Evolutionary conservation across 1,140 invertebrate genomes (phyloP).

Genomic region (Drosophila neocordata): DNA sequence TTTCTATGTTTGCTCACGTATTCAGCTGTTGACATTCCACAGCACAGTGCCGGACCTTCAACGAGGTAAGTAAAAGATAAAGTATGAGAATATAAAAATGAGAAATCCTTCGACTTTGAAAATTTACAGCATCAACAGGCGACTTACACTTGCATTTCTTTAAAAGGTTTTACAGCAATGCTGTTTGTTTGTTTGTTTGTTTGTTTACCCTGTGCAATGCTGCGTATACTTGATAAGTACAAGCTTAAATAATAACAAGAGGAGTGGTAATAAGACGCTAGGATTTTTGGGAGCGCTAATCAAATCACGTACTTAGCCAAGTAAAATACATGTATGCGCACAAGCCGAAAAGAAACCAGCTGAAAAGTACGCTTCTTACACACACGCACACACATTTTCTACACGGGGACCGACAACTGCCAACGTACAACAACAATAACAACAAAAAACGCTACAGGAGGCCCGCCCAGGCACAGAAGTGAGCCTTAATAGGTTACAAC

Average conservation of each 20-base stretch:
- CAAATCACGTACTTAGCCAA: conserved; percentile 81
- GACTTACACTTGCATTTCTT: conserved; percentile 27
- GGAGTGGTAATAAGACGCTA: conserved; percentile 14
- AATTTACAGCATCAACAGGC: conserved; percentile 80
- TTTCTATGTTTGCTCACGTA: conserved; percentile 81
- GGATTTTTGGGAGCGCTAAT: conserved; percentile 70
- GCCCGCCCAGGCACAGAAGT: conserved; percentile 27
- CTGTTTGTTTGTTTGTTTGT: too few species aligned
- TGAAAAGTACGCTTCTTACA: conserved; percentile 49
- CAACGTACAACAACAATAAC: not conserved
- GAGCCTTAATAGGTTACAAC: conserved; percentile 71
- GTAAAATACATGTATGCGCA: conserved; percentile 66
- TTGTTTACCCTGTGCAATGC: conserved; percentile 30
- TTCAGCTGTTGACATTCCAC: conserved; percentile 76
- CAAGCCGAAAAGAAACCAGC: conserved; percentile 25
- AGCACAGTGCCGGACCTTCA: conserved; percentile 31
- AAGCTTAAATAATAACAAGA: conserved; percentile 10
- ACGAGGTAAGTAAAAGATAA: conserved; percentile 30
- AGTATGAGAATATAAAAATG: conserved; percentile 55
- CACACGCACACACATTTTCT: conserved; percentile 21
- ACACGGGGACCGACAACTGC: too few species aligned
- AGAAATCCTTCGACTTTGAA: conserved; percentile 62
- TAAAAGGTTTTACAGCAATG: not conserved
- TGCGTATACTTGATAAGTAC: conserved; percentile 52
- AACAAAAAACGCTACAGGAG: not conserved